Evolutionary conservation across 1,140 invertebrate genomes (phyloP), one percentile per base, ranked within the genome.

Genomic region (Charaxes varanes): DNA sequence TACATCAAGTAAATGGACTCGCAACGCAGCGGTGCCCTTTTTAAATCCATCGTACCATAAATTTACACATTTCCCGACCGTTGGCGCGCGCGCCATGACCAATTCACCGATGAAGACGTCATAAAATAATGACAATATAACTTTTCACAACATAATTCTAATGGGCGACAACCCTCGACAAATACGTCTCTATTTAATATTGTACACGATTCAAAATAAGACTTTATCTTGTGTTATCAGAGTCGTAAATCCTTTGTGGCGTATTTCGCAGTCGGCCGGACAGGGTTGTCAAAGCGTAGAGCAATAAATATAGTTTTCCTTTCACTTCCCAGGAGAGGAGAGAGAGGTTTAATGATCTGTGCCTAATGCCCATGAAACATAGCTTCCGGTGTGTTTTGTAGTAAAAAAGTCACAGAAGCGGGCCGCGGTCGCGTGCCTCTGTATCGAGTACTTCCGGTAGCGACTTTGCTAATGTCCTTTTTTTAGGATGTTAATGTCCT

Each of bases 81-180:
- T 30, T 52, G 54, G 50, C 32, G 56, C 62, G 55, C 40, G 53
- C 55, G 60, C 47, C 63, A 58, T 60, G 65, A 50, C 73, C 60
- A 57, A 68, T 62, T 36, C 18, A 3, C 41, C 62, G 62, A 74
- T 73, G 64, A 71, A 76, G 69, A 73, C 54, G 47, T 78, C 73
- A 73, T 76, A 78, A 76, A 73, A 67, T 76, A 73, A 78, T 76
- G 60, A 71, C 65, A 57, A 52, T 59, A 65, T 56, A 51, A 62
- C 59, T 68, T 69, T 66, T 53, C 61, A 58, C 48, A 37, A 59
- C 44, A 67, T 62, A 47, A 65, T 68, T 68, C 53, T 55, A 33
- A 38, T 32, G 38, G 18, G 14, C 53, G 48, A 66, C 62, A 62
- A 51, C 63, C 63, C 67, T 64, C 42, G 32, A 46, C 41, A 50